Conservation (phyloP, 2,113 vertebrate genomes). For the Sorex fumeus region DNA sequence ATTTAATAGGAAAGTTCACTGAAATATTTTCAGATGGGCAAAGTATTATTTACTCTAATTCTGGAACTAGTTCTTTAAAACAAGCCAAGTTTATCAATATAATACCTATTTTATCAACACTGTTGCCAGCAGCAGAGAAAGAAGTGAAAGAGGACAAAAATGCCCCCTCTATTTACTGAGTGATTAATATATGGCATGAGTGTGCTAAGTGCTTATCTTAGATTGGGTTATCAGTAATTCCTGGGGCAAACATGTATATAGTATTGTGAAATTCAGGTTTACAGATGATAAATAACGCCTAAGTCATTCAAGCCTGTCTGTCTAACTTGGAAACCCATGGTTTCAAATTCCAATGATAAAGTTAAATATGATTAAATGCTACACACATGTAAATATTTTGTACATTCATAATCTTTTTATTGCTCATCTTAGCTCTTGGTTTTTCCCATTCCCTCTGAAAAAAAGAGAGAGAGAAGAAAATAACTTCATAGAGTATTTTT, state of each 20-base stretch:
- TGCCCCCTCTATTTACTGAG: not conserved
- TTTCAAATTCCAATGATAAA: slow-evolving; percentile 3
- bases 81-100: not conserved
- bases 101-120: not conserved
- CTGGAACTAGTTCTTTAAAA: not conserved
- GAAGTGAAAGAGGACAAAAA: not conserved
- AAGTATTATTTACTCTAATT: slow-evolving; percentile 9
- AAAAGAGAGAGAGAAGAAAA: not conserved
- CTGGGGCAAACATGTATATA: not conserved
- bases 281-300: not conserved
- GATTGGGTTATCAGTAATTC: not conserved
- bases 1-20: not conserved
- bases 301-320: not conserved
- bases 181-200: not conserved
- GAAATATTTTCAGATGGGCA: not conserved
- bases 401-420: not conserved
- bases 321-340: not conserved
- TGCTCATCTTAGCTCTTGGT: not conserved
- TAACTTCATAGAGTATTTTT: not conserved
- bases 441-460: not conserved
- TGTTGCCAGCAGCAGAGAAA: not conserved
- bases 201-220: not conserved
- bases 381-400: not conserved
- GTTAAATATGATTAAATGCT: not conserved
- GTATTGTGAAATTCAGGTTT: not conserved